Evolutionary conservation across 1,140 invertebrate genomes (phyloP).

Genomic region (Psilanteris sp.): DNA sequence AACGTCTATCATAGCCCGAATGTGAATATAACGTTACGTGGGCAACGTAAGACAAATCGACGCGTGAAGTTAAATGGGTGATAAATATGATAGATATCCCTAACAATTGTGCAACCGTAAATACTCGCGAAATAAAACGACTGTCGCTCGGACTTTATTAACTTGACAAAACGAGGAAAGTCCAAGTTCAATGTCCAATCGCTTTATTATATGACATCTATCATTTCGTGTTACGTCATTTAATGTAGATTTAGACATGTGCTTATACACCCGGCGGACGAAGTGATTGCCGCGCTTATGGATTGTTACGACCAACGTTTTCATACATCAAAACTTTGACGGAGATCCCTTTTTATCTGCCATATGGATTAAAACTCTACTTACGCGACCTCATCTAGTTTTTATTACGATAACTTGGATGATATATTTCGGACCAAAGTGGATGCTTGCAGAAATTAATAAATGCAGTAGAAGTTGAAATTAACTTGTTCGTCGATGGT

Average conservation of each 20-base stretch:
- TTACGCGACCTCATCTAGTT: constrained; percentile 42
- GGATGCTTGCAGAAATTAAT: too few species aligned
- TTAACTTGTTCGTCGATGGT: too few species aligned
- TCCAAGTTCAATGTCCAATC: constrained; percentile 65
- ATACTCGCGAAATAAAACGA: constrained; percentile 60
- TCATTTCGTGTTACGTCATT: constrained; percentile 60
- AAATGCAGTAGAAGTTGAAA: too few species aligned
- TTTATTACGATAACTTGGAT: constrained; percentile 45
- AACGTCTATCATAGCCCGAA: constrained; percentile 64
- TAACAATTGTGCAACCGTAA: constrained; percentile 69
- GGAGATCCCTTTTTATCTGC: constrained; percentile 50
- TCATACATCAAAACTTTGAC: constrained; percentile 30
- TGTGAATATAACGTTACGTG: constrained; percentile 67
- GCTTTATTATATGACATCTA: constrained; percentile 64
- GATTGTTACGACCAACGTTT: constrained; percentile 47
- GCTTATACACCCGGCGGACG: constrained; percentile 39
- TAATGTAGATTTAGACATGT: constrained; percentile 54
- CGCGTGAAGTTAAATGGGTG: constrained; percentile 68
- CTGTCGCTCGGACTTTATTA: constrained; percentile 63
- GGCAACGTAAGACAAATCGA: constrained; percentile 72
- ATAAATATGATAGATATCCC: constrained; percentile 69
- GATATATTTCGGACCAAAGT: constrained; percentile 29
- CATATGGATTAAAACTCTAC: constrained; percentile 47
- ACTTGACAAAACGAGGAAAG: constrained; percentile 60
- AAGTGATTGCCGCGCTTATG: constrained; percentile 56